These are phyloP conservation scores for Sceloporus undulatus DNA, from an alignment of 2,113 vertebrate genomes.

Conservation along the genomic window DNA sequence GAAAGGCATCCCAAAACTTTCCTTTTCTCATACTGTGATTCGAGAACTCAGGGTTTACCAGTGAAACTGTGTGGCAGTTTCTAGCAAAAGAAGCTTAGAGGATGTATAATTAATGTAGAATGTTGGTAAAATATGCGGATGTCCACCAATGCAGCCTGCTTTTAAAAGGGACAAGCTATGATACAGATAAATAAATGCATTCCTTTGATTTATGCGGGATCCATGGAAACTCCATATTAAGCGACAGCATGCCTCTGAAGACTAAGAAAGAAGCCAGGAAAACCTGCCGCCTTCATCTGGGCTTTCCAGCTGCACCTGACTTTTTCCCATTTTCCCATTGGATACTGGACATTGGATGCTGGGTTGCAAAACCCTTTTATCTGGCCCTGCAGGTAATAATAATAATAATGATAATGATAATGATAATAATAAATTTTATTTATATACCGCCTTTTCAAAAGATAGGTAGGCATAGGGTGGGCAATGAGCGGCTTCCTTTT, in stretches of 20 bases:
- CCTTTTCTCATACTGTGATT: neutral
- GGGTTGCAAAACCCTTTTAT: neutral
- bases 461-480: neutral
- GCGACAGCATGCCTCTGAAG: neutral
- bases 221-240: neutral
- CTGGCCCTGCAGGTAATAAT: neutral
- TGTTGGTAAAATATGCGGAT: neutral
- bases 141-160: neutral
- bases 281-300: neutral
- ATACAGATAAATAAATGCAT: neutral
- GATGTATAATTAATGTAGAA: neutral
- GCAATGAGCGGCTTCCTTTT: neutral
- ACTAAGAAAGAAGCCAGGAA: neutral
- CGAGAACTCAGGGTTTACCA: neutral
- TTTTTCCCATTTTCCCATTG: neutral
- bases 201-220: neutral
- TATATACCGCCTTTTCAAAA: no score
- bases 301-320: neutral
- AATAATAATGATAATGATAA: no score
- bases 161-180: neutral
- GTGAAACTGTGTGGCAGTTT: neutral
- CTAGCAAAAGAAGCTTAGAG: neutral
- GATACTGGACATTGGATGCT: neutral
- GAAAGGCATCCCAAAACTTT: neutral
- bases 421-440: no score